Evolutionary conservation across 2,888 invertebrate genomes (phyloP), one percentile per base, ranked within the genome.

Genomic region (Cacoxenus indagator): DNA sequence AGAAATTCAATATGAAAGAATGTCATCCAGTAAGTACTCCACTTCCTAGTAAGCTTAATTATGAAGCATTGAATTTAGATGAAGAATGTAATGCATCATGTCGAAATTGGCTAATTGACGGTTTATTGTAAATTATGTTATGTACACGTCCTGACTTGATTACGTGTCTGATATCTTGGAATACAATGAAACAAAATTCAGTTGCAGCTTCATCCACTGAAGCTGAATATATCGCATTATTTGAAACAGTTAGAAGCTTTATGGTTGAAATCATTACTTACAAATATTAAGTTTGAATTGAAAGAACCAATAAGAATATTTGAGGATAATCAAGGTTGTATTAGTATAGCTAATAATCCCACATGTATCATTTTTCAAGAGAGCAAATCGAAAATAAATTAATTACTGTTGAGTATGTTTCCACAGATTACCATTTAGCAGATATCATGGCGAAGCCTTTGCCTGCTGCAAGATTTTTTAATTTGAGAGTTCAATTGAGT

Each of bases 11-110:
- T 51, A 72, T 72, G 70, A 29, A 64, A 11, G 55, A 71, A 6
- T 69, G 69, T 46, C 64, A 67, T 1, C 64, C 51, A 29, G 51
- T 65, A 26, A 67, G 65, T 72, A 78, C 77, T 26, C 78, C 82
- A 37, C 67, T 78, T 29, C 69, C 72, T 54, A 68, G 66, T 46
- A 77, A 77, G 70, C 57, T 81, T 69, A 65, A 81, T 67, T 77
- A 76, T 68, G 51, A 54, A 22, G 73, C 70, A 24, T 70, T 79
- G 67, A 75, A 78, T 72, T 73, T 69, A 46, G 74, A 77, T 45
- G 70, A 76, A 70, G 43, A 72, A 68, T 77, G 54, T 66, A 71
- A 77, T 69, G 75, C 76, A 17, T 69, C 72, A 24, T 73, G 72
- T 70, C 59, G 71, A 46, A 75, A 69, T 70, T n/a, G n/a, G n/a